Evolutionary conservation across 2,888 invertebrate species (phyloP).

Genomic region (Argyresthia albistria): DNA sequence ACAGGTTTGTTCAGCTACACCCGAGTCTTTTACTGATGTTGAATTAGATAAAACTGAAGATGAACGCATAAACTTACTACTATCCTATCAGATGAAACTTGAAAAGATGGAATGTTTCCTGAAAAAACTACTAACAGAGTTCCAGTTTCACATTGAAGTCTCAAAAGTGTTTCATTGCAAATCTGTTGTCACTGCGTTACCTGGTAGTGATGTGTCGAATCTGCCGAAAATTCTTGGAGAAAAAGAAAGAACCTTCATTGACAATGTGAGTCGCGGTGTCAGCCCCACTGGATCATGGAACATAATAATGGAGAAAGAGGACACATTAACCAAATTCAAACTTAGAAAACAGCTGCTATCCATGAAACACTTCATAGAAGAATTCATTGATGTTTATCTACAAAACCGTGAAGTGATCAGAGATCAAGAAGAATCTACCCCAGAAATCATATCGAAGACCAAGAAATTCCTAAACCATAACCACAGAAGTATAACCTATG

Average conservation of each 20-base stretch:
- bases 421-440: background rate
- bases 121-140: slow-evolving; percentile 43
- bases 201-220: slow-evolving; percentile 24
- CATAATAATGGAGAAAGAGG: slow-evolving; percentile 45
- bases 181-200: slow-evolving; percentile 27
- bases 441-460: background rate
- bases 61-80: slow-evolving; percentile 33
- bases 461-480: slow-evolving; percentile 12
- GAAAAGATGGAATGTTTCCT: slow-evolving; percentile 42
- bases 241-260: slow-evolving; percentile 24
- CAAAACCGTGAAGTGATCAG: slow-evolving; percentile 11
- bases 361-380: slow-evolving; percentile 39
- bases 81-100: slow-evolving; percentile 42
- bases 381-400: slow-evolving; percentile 33
- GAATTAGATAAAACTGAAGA: slow-evolving; percentile 51
- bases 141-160: slow-evolving; percentile 56
- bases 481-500: slow-evolving; percentile 17
- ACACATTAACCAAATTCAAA: slow-evolving; percentile 33
- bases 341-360: slow-evolving; percentile 39
- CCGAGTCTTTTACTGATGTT: slow-evolving; percentile 52
- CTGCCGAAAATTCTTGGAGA: slow-evolving; percentile 23
- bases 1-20: slow-evolving; percentile 30
- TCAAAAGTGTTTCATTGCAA: slow-evolving; percentile 46
- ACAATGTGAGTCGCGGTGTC: slow-evolving; percentile 22
- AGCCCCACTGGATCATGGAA: slow-evolving; percentile 48